Evolutionary conservation across 2,797 vertebrate species (phyloP).

Genomic region (Diceros bicornis): DNA sequence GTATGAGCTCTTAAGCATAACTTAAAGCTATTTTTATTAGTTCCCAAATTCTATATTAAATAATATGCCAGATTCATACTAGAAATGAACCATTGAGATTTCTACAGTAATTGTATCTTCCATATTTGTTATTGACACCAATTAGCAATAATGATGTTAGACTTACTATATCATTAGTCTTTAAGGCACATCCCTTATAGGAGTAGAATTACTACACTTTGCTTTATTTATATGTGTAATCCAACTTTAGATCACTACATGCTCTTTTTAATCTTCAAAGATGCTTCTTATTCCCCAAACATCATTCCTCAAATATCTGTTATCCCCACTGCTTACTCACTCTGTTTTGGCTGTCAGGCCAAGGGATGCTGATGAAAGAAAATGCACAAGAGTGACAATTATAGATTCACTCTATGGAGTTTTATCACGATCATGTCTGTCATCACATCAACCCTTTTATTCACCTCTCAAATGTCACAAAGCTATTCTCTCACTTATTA

Average conservation of each 20-base stretch:
- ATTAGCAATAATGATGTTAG: background rate
- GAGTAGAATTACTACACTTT: background rate
- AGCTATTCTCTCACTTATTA: background rate
- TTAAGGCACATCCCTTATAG: background rate
- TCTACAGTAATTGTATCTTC: background rate
- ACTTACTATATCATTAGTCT: background rate
- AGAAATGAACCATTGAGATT: background rate
- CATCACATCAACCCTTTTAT: background rate
- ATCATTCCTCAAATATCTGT: slow-evolving; percentile 47
- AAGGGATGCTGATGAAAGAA: slow-evolving; percentile 51
- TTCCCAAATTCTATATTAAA: slow-evolving; percentile 17
- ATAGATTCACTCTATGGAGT: background rate
- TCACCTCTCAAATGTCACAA: slow-evolving; percentile 57
- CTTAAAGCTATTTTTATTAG: slow-evolving; percentile 38
- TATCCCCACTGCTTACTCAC: background rate
- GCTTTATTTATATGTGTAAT: slow-evolving; percentile 65
- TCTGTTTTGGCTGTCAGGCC: background rate
- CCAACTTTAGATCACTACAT: slow-evolving; percentile 30
- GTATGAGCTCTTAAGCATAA: background rate
- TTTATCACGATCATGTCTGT: background rate
- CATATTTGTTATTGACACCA: background rate
- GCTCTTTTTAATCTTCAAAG: slow-evolving; percentile 68
- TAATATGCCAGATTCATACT: background rate
- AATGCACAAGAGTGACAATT: background rate
- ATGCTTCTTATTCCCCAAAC: slow-evolving; percentile 17